phyloP scores from a whole-genome alignment of 2,797 vertebrate species.

The Lateolabrax maculatus region DNA sequence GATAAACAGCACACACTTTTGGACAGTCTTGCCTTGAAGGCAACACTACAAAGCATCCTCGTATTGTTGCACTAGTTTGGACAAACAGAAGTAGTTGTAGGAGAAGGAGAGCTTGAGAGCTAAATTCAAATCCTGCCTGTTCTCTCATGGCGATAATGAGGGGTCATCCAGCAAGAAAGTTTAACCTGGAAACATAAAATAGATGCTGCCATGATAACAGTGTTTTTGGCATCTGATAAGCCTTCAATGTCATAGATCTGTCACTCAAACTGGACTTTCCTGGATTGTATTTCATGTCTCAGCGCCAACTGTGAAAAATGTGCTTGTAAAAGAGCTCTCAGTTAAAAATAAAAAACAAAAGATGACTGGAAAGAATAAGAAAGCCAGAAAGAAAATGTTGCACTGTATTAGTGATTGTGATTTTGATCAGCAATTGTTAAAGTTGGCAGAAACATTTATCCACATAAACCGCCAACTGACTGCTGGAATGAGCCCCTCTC shows the following conservation, averaged over 20 bases:
- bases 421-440: not conserved
- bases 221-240: too few species aligned
- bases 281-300: too few species aligned
- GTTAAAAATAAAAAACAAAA: not conserved
- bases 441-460: constrained; percentile 4
- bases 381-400: not conserved
- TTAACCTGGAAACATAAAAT: too few species aligned
- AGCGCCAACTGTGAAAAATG: too few species aligned
- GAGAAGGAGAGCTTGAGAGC: not conserved
- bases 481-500: not conserved
- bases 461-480: not conserved
- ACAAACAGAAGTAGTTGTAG: too few species aligned
- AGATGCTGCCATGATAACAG: too few species aligned
- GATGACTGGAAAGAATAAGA: not conserved
- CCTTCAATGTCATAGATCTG: too few species aligned
- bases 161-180: too few species aligned
- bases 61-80: not conserved
- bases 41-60: not conserved
- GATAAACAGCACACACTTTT: not conserved
- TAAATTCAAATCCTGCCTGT: not conserved
- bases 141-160: too few species aligned
- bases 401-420: not conserved
- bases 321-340: not conserved
- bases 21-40: not conserved
- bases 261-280: too few species aligned